Base-by-base conservation (phyloP, 2,888 invertebrate genomes). In the Saturnia japonica region DNA sequence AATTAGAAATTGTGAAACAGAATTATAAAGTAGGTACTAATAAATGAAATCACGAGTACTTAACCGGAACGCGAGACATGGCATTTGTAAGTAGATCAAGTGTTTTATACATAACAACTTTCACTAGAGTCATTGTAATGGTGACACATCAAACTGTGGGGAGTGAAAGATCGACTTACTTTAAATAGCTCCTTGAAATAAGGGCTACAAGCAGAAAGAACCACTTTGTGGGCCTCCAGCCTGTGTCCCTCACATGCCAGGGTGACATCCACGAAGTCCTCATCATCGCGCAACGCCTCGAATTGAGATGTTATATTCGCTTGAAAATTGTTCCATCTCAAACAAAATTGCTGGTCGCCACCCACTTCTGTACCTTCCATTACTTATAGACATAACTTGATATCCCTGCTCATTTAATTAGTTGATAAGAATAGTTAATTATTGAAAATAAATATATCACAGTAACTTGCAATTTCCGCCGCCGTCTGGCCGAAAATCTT, bases 251-350 rank as follows among this genome's bases (percentile, higher is more conserved):
- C 97, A 93, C 97, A 97, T 84, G 97, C 97, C 89, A 97, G 95
- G 82, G 97, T 97, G 88, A 97, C 97, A 95, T 97, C 97, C 87
- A 97, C 97, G 94, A 97, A 97, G 94, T 97, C 97, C 95, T 97
- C 97, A 94, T 96, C 96, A 94, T 96, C 96, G 89, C 97, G 95
- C 85, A 97, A 95, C 86, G 96, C 95, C 94, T 97, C 97, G 94
- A 97, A 97, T 91, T 97, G 97, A 90, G 97, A 96, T 86, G 97
- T 96, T 91, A 97, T 96, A 94, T 97, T 97, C 80, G 97, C 96
- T 95, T 97, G 97, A 95, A 96, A 97, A 95, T 97, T 97, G 95
- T 97, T 97, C 97, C 97, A 97, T 94, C 97, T 95, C 93, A 97
- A 95, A 95, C 97, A 97, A 94, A 97, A 97, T 95, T 97, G 97